Evolutionary conservation across 2,797 vertebrate genomes (phyloP), one percentile per base, ranked within the genome.

Genomic region (Heteromormyrus szaboi): DNA sequence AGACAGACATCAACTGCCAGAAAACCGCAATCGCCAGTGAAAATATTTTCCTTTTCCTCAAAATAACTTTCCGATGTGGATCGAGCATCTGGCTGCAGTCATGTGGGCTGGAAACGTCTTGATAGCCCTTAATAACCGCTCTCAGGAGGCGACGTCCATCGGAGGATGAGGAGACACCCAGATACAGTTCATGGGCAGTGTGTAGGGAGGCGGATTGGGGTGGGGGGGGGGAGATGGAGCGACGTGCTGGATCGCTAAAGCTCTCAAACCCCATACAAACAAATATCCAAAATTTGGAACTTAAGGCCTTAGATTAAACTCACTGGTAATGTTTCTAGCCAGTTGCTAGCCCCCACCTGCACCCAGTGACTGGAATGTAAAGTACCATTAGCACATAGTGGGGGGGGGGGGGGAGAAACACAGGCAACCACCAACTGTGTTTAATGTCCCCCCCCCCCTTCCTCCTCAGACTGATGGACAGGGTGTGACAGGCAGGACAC

Each of bases 401-500:
- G 33, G 33, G 33, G 33, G 33, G 33, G 33, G 33, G 33, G 2
- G 33, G 33, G 33, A 2, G 2, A 2, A 2, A 33, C 19, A 56
- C 54, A 59, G 56, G n/a, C 56, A 59, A 22, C 53, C 19, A 0
- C 7, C 56, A 8, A 22, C 56, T 59, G 56, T 8, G 56, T 25
- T 29, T 68, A 72, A 17, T 37, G 14, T 14, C 11, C 33, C 2
- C 4, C 14, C 4, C 17, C 76, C 14, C 76, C 41, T 44, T 44
- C 19, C 12, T 41, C 37, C 41, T 44, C 7, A 7, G 46, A 53
- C 85, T 86, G 89, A 90, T 87, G 88, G 29, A 87, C 87, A 85
- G 81, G 87, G 89, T 89, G 87, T 44, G 90, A 91, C 88, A 91
- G 84, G 68, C 88, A 89, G 89, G 88, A 90, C 87, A 90, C 88